These are phyloP conservation scores for Xanthia togata DNA, from an alignment of 2,888 invertebrate species.

Conservation along the genomic window DNA sequence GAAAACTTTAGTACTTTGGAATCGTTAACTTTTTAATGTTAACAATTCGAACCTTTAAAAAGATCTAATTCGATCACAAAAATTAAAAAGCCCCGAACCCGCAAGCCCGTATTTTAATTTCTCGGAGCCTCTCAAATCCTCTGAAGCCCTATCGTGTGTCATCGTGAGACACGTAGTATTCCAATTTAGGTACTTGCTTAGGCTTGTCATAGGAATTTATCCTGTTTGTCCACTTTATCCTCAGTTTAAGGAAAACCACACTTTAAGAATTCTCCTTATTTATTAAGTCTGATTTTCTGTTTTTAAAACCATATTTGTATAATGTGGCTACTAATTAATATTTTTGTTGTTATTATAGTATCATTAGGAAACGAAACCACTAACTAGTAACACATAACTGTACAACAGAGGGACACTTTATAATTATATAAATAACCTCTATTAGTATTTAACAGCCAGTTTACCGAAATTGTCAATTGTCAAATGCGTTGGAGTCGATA, in stretches of 20 bases:
- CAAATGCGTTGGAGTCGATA: conserved; percentile 28
- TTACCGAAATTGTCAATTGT: conserved; percentile 21
- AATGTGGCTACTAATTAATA: background rate
- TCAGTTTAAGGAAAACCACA: conserved; percentile 44
- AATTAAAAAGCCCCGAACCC: too few relatives aligned
- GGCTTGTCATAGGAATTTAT: conserved; percentile 34
- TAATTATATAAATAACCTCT: background rate
- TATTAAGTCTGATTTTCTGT: background rate
- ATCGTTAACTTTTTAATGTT: background rate
- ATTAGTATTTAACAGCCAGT: conserved; percentile 18
- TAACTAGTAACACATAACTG: background rate
- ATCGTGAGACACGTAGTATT: conserved; percentile 1
- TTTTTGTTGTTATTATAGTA: background rate
- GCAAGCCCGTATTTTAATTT: background rate
- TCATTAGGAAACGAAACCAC: background rate
- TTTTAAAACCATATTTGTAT: background rate
- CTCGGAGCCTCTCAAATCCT: background rate
- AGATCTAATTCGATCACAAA: background rate
- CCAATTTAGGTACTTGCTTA: background rate
- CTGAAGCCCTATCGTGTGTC: background rate
- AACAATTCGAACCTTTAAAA: background rate
- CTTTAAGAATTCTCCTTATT: background rate
- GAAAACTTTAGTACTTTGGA: background rate
- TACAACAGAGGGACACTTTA: background rate
- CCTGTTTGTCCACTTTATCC: conserved; percentile 49